Conservation (phyloP, 2,888 invertebrate species). For the Luperina testacea region DNA sequence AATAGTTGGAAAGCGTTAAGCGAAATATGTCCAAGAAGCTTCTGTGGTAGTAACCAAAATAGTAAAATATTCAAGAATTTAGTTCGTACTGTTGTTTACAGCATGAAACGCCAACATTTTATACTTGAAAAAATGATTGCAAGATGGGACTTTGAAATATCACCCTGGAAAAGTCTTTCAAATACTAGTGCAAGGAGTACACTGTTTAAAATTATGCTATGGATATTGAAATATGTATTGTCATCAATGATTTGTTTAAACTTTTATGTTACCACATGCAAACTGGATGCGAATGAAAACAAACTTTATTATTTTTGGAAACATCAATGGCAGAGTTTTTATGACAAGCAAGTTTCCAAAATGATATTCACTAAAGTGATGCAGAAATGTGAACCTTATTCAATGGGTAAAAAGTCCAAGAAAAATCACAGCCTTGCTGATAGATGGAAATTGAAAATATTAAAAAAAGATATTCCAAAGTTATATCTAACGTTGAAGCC, state of each 20-base stretch:
- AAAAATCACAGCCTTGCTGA: constrained; percentile 70
- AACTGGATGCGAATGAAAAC: constrained; percentile 83
- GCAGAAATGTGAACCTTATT: constrained; percentile 74
- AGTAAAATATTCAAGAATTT: constrained; percentile 77
- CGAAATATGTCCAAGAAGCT: constrained; percentile 78
- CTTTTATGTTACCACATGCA: constrained; percentile 86
- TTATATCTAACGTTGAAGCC: constrained; percentile 82
- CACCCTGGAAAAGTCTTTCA: constrained; percentile 74
- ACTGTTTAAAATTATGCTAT: constrained; percentile 72
- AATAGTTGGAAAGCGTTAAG: constrained; percentile 74
- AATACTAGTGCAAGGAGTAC: constrained; percentile 59
- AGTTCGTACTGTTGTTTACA: constrained; percentile 75
- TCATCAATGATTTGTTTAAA: constrained; percentile 83
- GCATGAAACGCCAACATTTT: constrained; percentile 84
- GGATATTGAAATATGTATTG: constrained; percentile 80
- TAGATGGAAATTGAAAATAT: constrained; percentile 70
- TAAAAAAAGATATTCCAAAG: constrained; percentile 81
- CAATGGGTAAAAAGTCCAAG: constrained; percentile 75
- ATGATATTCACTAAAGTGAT: constrained; percentile 79
- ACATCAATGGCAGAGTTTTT: constrained; percentile 86
- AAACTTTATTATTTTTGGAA: constrained; percentile 86
- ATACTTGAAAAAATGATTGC: constrained; percentile 69
- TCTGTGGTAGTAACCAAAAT: constrained; percentile 80
- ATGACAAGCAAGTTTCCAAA: constrained; percentile 80
- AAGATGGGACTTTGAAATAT: constrained; percentile 78